Base-by-base conservation (phyloP, 2,797 vertebrate genomes). In the Onychomys torridus region DNA sequence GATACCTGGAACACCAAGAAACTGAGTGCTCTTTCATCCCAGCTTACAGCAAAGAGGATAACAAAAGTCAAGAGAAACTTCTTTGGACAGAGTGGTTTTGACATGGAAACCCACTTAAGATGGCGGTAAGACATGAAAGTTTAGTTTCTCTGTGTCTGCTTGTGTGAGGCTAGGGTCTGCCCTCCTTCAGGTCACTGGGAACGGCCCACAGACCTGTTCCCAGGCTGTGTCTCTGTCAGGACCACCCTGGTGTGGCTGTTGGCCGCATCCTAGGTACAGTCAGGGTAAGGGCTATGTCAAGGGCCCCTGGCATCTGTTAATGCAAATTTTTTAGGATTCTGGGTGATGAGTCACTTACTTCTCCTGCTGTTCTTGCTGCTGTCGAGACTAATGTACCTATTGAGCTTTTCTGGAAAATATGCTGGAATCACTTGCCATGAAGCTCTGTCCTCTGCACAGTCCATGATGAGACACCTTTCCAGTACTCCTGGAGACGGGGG, bases 241-340 rank as follows among this genome's bases (percentile, higher is more conserved):
- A 34, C 55, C 27, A 34, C 29, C 55, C 79, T 17, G 43, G 55
- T 71, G 75, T 69, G 78, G 95, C 93, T 94, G 55, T 43, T 97
- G 96, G 89, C 95, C 14, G n/a, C 25, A 52, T 84, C 95, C 95
- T 75, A 52, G 90, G 90, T 92, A 25, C 78, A 93, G 92, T 82
- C 46, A 84, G 96, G 89, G 86, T 73, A 65, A 75, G 59, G 69
- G 59, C 94, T 92, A 84, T 82, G 82, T 93, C 59, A 67, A 77
- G 96, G 90, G 81, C 93, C 93, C 90, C 96, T 92, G 95, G 94
- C 95, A 96, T 96, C 95, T 95, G 96, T 78, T 90, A 89, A 73
- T 78, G 71, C 92, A 81, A 81, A 91, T 59, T 93, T 16, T 94
- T 16, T 88, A 93, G 95, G 83, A 88, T 95, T 71, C 79, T 92